A percentile compares a stretch with the other conserved stretches of the same genome.
Conservation (phyloP, 2,113 vertebrate species). For the Hyla sarda region DNA sequence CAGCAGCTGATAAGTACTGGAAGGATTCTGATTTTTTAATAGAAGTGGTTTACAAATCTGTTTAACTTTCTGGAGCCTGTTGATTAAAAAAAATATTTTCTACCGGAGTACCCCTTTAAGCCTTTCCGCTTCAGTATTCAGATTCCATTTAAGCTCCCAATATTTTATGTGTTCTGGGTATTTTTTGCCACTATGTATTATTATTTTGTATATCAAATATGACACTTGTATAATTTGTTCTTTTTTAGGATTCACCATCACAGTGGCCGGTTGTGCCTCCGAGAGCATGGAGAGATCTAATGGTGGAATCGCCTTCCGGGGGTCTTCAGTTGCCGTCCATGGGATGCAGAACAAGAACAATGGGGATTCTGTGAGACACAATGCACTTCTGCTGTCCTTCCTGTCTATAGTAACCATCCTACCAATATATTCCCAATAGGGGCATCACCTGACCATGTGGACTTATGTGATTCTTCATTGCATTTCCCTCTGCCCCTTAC, state of each 20-base stretch:
- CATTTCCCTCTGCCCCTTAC: background rate
- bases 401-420: background rate
- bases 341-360: background rate
- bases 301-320: conserved; percentile 34
- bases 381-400: background rate
- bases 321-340: background rate
- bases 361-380: background rate
- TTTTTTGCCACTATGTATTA: too few relatives aligned
- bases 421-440: background rate
- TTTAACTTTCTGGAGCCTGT: too few relatives aligned
- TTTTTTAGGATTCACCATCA: conserved; percentile 14
- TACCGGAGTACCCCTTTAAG: too few relatives aligned
- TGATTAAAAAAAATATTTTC: too few relatives aligned
- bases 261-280: conserved; percentile 42
- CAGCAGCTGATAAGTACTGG: too few relatives aligned
- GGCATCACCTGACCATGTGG: background rate
- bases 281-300: conserved; percentile 25
- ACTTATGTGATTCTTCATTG: background rate
- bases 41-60: too few relatives aligned
- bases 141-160: too few relatives aligned
- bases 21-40: too few relatives aligned
- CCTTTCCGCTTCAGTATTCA: too few relatives aligned
- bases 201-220: background rate
- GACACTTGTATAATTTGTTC: background rate
- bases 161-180: too few relatives aligned